Evolutionary conservation across 2,888 invertebrate genomes (phyloP), one percentile per base, ranked within the genome.

Genomic region (Limulus polyphemus): DNA sequence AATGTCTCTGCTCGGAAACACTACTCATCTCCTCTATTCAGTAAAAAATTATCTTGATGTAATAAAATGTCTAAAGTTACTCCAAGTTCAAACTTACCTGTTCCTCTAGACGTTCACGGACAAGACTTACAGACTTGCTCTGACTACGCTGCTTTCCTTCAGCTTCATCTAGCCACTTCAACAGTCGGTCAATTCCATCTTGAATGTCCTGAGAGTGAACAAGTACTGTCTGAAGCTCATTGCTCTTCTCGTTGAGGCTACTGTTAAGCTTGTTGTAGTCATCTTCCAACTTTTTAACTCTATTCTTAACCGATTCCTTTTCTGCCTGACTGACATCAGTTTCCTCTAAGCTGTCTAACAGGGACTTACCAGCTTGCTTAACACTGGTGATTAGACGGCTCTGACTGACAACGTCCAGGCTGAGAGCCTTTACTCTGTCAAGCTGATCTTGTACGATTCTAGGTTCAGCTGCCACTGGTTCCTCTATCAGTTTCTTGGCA

Each of bases 121-220:
- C 86, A 1, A 95, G 79, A 5, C 92, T 93, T 0, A 91, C 91
- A 1, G 91, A 90, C 67, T 88, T 84, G 72, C 83, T 82, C 72
- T 88, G 83, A 61, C 81, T 80, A 73, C 83, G 83, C 75, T 88
- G 85, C 70, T 85, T 84, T 70, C 83, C 85, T 75, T 95, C 93
- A 0, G 90, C 86, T 70, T 86, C 86, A 68, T 86, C 86, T 59
- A 95, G 79, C 95, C 95, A 95, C 59, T 81, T 79, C 9, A 89
- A 85, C 57, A 95, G 83, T 47, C 89, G 84, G 73, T 94, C 93
- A 0, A 94, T 81, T 0, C 93, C 92, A 74, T 94, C 93, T 75
- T 93, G 91, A 2, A 95, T 85, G 1, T 92, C 94, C 78, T 95
- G 95, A 62, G 92, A 90, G 77, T 93, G 91, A n/a, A 94, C 85